Base-by-base conservation (phyloP, 35 echinoderm and acorn worm genomes). In the Nesometra sesokonis region DNA sequence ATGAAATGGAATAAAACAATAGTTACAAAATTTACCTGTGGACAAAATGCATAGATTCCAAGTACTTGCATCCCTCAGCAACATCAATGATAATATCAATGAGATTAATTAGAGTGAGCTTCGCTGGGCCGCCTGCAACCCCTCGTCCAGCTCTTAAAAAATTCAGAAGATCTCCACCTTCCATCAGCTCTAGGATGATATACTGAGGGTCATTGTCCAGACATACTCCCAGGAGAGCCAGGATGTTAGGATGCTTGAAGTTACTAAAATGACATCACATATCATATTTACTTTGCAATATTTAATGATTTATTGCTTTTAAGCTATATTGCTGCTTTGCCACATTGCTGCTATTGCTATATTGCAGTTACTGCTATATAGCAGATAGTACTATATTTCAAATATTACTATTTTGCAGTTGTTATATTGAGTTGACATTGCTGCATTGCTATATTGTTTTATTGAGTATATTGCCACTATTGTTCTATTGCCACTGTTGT, bases 141-240 rank as follows among this genome's bases (percentile, higher is more conserved):
- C 79, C 80, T 39, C 96, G 77, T 5, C 89, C 92, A 13, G 77
- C 89, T 30, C 96, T 47, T 0, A 99, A 35, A 77, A 94, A 99
- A 33, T 85, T 86, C 76, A 99, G 84, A 31, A 99, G 88, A 36
- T 99, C 96, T 80, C 96, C 96, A 1, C 92, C 96, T 84, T 94
- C 96, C 96, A 99, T 99, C 93, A 99, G 37, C 90, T 99, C 96
- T 30, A 94, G 79, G 81, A 99, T 94, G 32, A 99, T 94, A 82
- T 87, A 99, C 35, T 99, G 92, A 35, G 96, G 96, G 82, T 99
- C 96, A 36, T 99, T 99, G 88, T 99, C 90, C 13, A 99, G 86
- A 77, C 96, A 99, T 29, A 99, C 96, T 5, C 96, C 96, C 3
- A 99, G 88, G 17, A 99, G 82, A 0, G 57, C 34, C 23, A 99